A percentile compares a stretch with the other conserved stretches of the same genome.
Conservation (phyloP, 2,888 invertebrate genomes). For the Nomada ruficornis region DNA sequence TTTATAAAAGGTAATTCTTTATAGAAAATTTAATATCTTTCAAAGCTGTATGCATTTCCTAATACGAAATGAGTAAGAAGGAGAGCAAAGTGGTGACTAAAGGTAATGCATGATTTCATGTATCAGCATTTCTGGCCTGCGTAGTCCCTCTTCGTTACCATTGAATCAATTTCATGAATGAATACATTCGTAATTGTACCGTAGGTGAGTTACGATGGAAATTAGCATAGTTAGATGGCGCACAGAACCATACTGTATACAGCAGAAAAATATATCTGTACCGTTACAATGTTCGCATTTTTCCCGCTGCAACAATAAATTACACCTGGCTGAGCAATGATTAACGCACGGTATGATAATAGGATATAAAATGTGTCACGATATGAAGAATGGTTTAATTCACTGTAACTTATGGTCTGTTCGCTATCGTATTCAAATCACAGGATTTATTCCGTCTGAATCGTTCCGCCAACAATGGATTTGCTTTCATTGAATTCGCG, state of each 20-base stretch:
- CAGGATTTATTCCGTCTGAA: conserved; percentile 25
- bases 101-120: conserved; percentile 1
- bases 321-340: conserved; percentile 37
- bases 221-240: conserved; percentile 37
- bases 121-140: neutral
- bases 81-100: neutral
- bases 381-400: conserved; percentile 55
- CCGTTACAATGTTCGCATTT: conserved; percentile 34
- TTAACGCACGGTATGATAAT: conserved; percentile 42
- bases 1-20: too few species aligned
- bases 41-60: too few species aligned
- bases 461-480: conserved; percentile 29
- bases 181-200: conserved; percentile 36
- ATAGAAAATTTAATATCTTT: too few species aligned
- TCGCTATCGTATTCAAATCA: conserved; percentile 29
- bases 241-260: neutral
- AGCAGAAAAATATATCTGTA: neutral
- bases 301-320: conserved; percentile 43
- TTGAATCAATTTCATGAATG: conserved; percentile 39
- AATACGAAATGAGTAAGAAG: neutral
- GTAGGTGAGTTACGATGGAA: conserved; percentile 39
- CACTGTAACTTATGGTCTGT: conserved; percentile 19
- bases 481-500: conserved; percentile 11
- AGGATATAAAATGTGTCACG: conserved; percentile 40
- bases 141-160: neutral